These are phyloP conservation scores for Myiozetetes cayanensis DNA, from an alignment of 2,113 vertebrate species.

Conservation along the genomic window DNA sequence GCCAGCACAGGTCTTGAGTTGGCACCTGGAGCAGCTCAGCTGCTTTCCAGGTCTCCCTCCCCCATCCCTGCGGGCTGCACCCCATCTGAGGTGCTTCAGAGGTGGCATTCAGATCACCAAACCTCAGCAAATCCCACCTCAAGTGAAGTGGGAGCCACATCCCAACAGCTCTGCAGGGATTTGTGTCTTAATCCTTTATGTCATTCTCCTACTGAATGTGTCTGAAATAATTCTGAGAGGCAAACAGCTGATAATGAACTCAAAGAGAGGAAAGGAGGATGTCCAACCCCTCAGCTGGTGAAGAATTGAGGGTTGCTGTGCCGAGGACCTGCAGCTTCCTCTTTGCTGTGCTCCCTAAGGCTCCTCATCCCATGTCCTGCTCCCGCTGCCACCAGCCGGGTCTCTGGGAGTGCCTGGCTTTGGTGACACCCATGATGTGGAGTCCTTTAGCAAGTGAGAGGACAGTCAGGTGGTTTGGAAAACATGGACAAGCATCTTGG, in stretches of 20 bases:
- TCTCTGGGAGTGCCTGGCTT: not conserved
- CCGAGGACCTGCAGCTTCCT: not conserved
- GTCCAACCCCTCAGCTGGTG: not conserved
- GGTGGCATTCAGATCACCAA: not conserved
- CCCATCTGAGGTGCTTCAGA: not conserved
- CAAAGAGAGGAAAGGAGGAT: not conserved
- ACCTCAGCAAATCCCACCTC: not conserved
- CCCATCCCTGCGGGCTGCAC: not conserved
- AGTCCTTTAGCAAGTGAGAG: not conserved
- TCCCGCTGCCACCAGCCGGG: rapidly evolving
- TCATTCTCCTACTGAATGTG: not conserved
- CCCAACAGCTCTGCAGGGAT: not conserved
- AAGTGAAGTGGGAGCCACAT: not conserved
- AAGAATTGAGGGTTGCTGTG: not conserved
- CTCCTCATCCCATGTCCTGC: not conserved
- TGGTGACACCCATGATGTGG: rapidly evolving
- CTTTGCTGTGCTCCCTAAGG: not conserved
- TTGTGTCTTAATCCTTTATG: not conserved
- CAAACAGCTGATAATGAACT: not conserved
- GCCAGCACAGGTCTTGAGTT: rapidly evolving
- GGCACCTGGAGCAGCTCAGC: not conserved
- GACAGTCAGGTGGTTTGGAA: not conserved
- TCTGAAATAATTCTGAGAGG: not conserved
- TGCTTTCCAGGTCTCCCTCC: not conserved
- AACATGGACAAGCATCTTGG: not conserved